Percentiles rank a stretch among this genome's conserved stretches.
Conservation (phyloP, 2,888 invertebrate genomes). For the Phalera bucephala region DNA sequence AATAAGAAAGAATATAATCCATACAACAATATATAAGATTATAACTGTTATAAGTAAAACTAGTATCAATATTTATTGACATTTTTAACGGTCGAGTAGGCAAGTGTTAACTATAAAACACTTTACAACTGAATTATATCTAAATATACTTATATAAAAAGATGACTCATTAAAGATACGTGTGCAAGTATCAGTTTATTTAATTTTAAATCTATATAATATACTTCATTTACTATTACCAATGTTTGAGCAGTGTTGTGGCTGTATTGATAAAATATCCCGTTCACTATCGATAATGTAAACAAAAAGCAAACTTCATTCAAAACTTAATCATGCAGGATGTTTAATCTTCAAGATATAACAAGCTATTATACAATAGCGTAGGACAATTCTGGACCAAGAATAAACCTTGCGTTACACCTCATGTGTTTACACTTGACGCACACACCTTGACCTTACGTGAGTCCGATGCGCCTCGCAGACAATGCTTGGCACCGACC, state of each 20-base stretch:
- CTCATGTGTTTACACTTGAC: slow-evolving; percentile 36
- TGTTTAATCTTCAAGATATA: slow-evolving; percentile 2
- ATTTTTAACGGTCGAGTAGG: no score
- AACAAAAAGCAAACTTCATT: background rate
- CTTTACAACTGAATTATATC: no score
- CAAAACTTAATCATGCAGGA: background rate
- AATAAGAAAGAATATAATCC: no score
- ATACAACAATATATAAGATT: no score
- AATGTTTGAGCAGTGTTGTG: background rate
- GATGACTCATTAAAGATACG: no score
- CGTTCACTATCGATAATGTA: background rate
- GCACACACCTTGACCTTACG: slow-evolving; percentile 48
- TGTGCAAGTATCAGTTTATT: no score
- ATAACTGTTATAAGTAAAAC: no score
- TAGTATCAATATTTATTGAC: no score
- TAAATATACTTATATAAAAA: no score
- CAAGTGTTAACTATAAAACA: no score
- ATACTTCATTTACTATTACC: no score
- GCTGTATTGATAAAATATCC: background rate
- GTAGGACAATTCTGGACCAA: slow-evolving; percentile 31
- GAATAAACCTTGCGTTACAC: slow-evolving; percentile 42
- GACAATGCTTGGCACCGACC: slow-evolving; percentile 41
- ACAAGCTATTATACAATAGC: slow-evolving; percentile 7
- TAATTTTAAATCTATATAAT: no score
- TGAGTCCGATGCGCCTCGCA: slow-evolving; percentile 34